Base-by-base conservation (phyloP, 2,797 vertebrate species). In the Anas acuta region DNA sequence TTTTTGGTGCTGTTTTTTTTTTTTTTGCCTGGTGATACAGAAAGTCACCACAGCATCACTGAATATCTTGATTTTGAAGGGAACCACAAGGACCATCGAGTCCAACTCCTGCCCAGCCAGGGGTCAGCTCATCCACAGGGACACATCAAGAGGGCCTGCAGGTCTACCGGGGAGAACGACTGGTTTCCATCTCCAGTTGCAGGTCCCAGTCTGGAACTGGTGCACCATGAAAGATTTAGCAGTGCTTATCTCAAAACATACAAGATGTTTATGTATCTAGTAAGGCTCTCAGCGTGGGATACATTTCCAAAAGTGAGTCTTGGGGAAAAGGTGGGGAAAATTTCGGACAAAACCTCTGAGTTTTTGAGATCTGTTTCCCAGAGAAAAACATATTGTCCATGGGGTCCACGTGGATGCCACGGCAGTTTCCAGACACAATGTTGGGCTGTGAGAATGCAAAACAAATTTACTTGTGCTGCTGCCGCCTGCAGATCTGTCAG, bases 251-350 rank as follows among this genome's bases (percentile, higher is more conserved):
- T 41, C 71, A 56, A 53, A 57, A 67, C 5, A 22, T 2, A n/a
- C 0, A 19, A 86, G 78, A 16, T 25, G 23, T 45, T 49, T 64
- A 78, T 23, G 16, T 22, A 19, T 56, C 76, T 77, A 30, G 19
- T 1, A 8, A 67, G 11, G 25, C 23, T 61, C 47, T 76, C 23
- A 28, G 28, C 0, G 0, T 4, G 17, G 35, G 54, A 61, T 69
- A 84, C 53, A 91, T 7, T 64, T 67, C 66, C 58, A 69, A 26
- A 32, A 0, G 0, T 8, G 14, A 26, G 23, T 53, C n/a, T 66
- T 0, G 1, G 30, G 28, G 14, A 6, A 51, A 70, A 77, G 23
- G 14, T n/a, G 11, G 32, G 11, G 33, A 39, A 72, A 69, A 22
- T 35, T 30, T 79, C 1, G 3, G 28, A 43, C 9, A 17, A 62